Conservation (phyloP, 2,797 vertebrate genomes). For the Myotis planiceps region DNA sequence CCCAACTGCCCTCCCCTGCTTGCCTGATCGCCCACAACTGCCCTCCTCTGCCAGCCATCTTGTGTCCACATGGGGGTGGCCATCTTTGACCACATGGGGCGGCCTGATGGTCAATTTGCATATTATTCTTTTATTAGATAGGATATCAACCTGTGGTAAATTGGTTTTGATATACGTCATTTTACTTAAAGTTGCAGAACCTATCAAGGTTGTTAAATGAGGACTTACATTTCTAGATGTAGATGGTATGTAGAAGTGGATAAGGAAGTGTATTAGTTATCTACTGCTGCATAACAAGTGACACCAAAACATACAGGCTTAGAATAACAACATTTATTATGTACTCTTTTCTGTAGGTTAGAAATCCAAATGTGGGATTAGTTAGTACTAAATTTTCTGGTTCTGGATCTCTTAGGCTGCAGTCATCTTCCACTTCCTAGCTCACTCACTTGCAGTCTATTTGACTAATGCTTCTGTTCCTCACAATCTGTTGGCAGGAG, state of each 20-base stretch:
- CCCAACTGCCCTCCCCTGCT: too few species aligned
- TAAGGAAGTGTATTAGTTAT: background rate
- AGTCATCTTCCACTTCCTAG: background rate
- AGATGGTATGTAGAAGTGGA: background rate
- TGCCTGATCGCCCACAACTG: too few species aligned
- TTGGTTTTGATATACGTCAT: background rate
- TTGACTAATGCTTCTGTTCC: background rate
- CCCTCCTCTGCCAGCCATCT: too few species aligned
- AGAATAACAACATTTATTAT: background rate
- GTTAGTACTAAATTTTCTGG: too few species aligned
- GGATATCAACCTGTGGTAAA: background rate
- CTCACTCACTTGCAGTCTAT: background rate
- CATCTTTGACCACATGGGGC: too few species aligned
- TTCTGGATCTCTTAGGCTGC: background rate
- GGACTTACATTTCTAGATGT: background rate
- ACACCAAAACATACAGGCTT: fast-evolving
- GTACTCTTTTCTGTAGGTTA: background rate
- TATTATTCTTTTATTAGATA: too few species aligned
- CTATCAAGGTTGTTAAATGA: background rate
- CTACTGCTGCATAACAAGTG: background rate
- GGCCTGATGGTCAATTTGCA: too few species aligned
- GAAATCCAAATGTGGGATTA: background rate
- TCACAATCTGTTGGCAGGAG: background rate
- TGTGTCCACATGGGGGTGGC: too few species aligned
- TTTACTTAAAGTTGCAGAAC: background rate